Evolutionary conservation across 2,888 invertebrate genomes (phyloP), one percentile per base, ranked within the genome.

Genomic region (Nymphalis urticae): DNA sequence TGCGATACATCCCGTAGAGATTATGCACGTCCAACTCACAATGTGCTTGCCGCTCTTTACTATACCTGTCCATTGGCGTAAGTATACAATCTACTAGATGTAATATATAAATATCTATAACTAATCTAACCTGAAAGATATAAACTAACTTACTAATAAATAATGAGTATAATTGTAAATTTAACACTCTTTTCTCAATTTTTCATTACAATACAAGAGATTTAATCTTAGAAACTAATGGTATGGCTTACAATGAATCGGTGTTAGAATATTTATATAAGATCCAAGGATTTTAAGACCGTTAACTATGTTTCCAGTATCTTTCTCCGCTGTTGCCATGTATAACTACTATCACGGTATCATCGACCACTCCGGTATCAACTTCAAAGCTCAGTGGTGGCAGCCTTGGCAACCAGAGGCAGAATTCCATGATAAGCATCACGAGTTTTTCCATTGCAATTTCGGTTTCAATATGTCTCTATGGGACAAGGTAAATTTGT

Each of bases 401-500:
- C 95, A 96, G 85, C 95, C 95, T 0, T 95, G 95, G 95, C 95
- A 96, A 81, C 96, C 96, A 0, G 95, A 95, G 75, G 94, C 95
- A 0, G 94, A 95, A 71, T 96, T 96, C 86, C 96, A 96, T 75
- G 96, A 96, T 80, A 94, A 96, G 78, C 96, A 96, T 75, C 96
- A 96, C 76, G 95, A 96, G 86, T 96, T 95, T 85, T 96, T 95
- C 87, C 96, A 96, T 79, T 95, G 95, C 78, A 96, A 96, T 85
- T 96, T 95, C 76, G 95, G 95, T 0, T 96, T 96, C 80, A 96
- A 96, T 80, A 94, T 95, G 82, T 89, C 84, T 56, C 71, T 94
- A 48, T 96, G 96, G 95, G 96, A 96, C 82, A 94, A 90, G 89
- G 95, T 95, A 66, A 27, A 32, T 64, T 27, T 17, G 42, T 53